Evolutionary conservation across 2,113 vertebrate genomes (phyloP), one percentile per base, ranked within the genome.

Genomic region (Rallus limicola): DNA sequence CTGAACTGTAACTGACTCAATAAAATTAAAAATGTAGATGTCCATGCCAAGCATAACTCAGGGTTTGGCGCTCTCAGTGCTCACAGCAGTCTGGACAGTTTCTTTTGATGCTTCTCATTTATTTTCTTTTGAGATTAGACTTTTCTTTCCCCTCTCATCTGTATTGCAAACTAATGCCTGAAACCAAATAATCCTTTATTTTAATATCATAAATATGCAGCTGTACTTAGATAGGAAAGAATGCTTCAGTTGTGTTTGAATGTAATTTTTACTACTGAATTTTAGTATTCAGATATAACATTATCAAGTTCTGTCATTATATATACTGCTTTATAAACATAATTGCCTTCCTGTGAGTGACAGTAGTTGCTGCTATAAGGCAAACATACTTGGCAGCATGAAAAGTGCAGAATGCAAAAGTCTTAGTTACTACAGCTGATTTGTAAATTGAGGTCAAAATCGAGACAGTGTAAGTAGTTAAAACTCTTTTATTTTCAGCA

Each of bases 11-110:
- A 62, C 67, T 23, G 31, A 17, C 44, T 82, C 67, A 55, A 44
- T 68, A 69, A 74, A 79, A 92, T 46, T 3, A 53, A 87, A 34
- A 87, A 55, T 56, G 28, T 74, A 16, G 26, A 64, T 1, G 1
- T 64, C 88, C 26, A 50, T 74, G 88, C 94, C 92, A 94, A 94
- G 44, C 60, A 59, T 68, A 96, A 94, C 42, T 92, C 38, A 46
- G 34, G 28, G 69, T 79, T 88, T 91, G 83, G 80, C 65, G 8
- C 40, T 88, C 19, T 69, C 48, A 25, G 29, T 55, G 82, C 40
- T 77, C 42, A 33, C 34, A 63, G 60, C 71, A 71, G 90, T 86
- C 64, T 93, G 70, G 9, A 34, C 62, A 93, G 46, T 87, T 85
- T 87, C 42, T 60, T 94, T 88, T 88, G 71, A 71, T 90, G 60